Base-by-base conservation (phyloP, 2,888 invertebrate species). In the Netelia melanura region DNA sequence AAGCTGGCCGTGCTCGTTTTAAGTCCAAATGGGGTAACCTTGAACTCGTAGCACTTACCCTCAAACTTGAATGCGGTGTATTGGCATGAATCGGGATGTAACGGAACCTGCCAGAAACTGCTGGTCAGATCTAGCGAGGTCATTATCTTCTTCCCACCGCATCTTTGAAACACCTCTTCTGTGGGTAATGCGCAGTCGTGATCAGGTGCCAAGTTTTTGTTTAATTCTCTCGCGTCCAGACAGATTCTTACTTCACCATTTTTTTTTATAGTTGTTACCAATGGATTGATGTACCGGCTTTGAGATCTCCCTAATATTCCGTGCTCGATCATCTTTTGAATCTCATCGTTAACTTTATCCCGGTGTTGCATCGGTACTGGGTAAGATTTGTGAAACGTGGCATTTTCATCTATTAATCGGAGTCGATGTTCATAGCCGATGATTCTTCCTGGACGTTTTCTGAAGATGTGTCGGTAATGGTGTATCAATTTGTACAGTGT, bases 1-100 rank as follows among this genome's bases (percentile, higher is more conserved):
- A 68, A 1, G 38, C 64, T 64, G 11, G 38, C 14, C n/a, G 43
- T 64, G 64, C 64, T 64, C 6, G 64, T 67, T 21, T 21, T 67
- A 2, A 67, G 21, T 21, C 71, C 71, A 21, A 71, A 71, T 5
- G 58, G 71, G 0, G 58, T 58, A 6, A 71, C 71, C 2, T 17
- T 30, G 21, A 71, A 71, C 43, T 71, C 17, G 3, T 71, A 71
- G 0, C 38, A 58, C 3, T 38, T n/a, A 0, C 71, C 71, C 23
- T 5, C 11, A 14, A 43, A 30, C 2, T 9, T 25, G 38, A 71
- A 71, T 8, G 54, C 38, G 9, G 56, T 64, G 64, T 64, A 64
- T 64, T 43, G 10, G 6, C 30, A 14, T 38, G 64, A 64, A 0
- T 38, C 38, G n/a, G 30, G 10, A 6, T 25, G 25, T 17, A 64